phyloP scores from a whole-genome alignment of 2,797 vertebrate genomes.

The Apodemus agrarius region DNA sequence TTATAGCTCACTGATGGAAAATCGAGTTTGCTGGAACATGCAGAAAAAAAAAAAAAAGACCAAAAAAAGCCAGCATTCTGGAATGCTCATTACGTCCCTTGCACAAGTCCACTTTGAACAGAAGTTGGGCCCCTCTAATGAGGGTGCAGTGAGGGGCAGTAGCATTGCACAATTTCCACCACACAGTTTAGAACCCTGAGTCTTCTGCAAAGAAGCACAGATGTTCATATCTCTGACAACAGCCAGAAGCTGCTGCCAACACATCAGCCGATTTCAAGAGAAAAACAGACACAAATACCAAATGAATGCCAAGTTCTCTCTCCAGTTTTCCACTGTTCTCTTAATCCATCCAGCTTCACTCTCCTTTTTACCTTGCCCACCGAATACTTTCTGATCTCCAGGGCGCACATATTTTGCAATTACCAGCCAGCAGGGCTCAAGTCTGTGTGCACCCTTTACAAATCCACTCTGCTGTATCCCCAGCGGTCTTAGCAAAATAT shows the following conservation, averaged over 20 bases:
- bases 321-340: neutral
- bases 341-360: conserved; percentile 20
- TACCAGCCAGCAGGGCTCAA: neutral
- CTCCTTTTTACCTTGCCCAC: conserved; percentile 10
- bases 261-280: conserved; percentile 75
- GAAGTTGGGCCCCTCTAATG: neutral
- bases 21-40: neutral
- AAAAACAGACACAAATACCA: conserved; percentile 79
- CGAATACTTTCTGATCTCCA: neutral
- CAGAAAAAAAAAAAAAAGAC: neutral
- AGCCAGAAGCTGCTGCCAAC: conserved; percentile 79
- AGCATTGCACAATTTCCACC: conserved; percentile 40
- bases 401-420: neutral
- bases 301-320: conserved; percentile 70
- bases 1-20: neutral
- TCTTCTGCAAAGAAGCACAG: conserved; percentile 72
- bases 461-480: neutral
- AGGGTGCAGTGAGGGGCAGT: conserved; percentile 9
- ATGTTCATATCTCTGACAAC: conserved; percentile 72
- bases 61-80: neutral
- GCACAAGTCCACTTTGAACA: neutral
- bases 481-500: conserved; percentile 59
- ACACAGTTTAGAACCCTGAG: conserved; percentile 26
- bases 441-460: neutral
- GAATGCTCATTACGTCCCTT: neutral